Base-by-base conservation (phyloP, 2,888 invertebrate genomes). In the Atethmia centrago region DNA sequence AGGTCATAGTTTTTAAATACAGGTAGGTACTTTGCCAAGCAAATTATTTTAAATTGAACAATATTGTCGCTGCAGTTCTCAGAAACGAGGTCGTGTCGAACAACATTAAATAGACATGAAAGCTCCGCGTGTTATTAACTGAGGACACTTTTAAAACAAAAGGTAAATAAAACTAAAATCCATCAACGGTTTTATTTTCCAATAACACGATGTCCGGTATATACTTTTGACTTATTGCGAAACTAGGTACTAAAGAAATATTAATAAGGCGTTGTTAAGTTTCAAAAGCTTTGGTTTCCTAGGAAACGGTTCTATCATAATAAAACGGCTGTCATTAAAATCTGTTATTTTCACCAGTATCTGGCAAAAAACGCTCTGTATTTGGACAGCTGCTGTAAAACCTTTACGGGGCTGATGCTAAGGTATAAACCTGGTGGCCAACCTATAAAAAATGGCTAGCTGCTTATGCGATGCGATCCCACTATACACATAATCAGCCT, bases 81-180 rank as follows among this genome's bases (percentile, higher is more conserved):
- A 67, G 77, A 80, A 77, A 1, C 49, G 55, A 56, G 73, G 59
- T 56, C 77, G 77, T 80, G 77, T 70, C 70, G 12, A 76, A 53
- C 67, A 42, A 66, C 55, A 68, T 76, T 75, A 65, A 76, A 58
- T 55, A 59, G 59, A 68, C 67, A 68, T 62, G 64, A 71, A 80
- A 55, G 45, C 25, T 40, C 40, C 31, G 21, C 10, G 31, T 53
- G n/a, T 51, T 71, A 64, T 42, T 67, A 31, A 66, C 31, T 70
- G 40, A 51, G 65, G n/a, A 61, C 45, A 62, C 31, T 76, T 61
- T 71, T 47, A 42, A 16, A 68, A 19, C 28, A 56, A 64, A 56
- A 0, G 10, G 36, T 45, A 69, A 69, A 65, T 56, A 62, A n/a
- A 51, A 45, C 19, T 47, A 28, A 25, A 58, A 25, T 2, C 5